Evolutionary conservation across 2,797 vertebrate genomes (phyloP).

Genomic region (Peromyscus melanophrys): DNA sequence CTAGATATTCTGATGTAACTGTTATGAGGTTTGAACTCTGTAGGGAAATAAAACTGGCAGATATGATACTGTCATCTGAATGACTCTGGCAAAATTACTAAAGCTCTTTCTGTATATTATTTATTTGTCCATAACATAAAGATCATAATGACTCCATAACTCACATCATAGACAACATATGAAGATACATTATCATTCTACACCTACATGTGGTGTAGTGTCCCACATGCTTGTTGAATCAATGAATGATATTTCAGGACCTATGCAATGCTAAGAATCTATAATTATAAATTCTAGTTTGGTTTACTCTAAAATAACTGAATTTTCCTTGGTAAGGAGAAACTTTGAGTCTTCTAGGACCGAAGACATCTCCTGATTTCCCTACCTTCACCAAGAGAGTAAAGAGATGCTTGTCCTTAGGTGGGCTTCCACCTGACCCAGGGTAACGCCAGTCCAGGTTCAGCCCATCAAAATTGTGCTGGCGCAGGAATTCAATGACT

Average conservation of each 20-base stretch:
- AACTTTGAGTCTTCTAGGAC: background rate
- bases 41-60: background rate
- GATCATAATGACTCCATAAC: background rate
- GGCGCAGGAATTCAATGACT: slow-evolving; percentile 88
- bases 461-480: slow-evolving; percentile 90
- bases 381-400: slow-evolving; percentile 89
- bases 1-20: background rate
- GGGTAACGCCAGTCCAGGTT: slow-evolving; percentile 93
- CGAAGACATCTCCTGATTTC: background rate
- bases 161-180: background rate
- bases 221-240: background rate
- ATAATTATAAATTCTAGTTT: background rate
- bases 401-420: slow-evolving; percentile 89
- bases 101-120: background rate
- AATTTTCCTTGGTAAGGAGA: background rate
- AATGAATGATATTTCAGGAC: background rate
- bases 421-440: slow-evolving; percentile 88
- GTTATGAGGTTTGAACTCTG: background rate
- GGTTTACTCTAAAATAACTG: background rate
- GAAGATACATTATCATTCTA: background rate
- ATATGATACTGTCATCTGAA: background rate
- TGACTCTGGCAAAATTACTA: background rate
- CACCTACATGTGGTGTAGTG: accelerated
- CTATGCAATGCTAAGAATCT: background rate
- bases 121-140: slow-evolving; percentile 6